Percentiles rank a stretch among this genome's conserved stretches.
Evolutionary conservation across 2,888 invertebrate genomes (phyloP).

Genomic region (Polymixis flavicincta): DNA sequence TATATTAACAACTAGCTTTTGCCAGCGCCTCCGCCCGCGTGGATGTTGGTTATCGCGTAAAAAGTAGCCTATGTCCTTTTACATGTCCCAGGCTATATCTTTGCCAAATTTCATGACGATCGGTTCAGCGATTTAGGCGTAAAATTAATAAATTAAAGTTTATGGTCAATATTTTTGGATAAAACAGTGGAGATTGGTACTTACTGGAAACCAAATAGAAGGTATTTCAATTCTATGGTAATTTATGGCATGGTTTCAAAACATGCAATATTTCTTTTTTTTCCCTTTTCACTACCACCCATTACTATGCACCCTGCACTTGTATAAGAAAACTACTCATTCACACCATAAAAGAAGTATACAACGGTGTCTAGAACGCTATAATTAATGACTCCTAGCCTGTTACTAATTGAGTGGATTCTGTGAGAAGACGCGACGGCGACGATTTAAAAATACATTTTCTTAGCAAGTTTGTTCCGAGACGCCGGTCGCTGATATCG

Average conservation of each 20-base stretch:
- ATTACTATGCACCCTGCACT: constrained; percentile 19
- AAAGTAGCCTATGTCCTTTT: too few relatives aligned
- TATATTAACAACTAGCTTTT: too few relatives aligned
- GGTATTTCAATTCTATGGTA: too few relatives aligned
- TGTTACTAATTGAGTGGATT: constrained; percentile 84
- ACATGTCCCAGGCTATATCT: too few relatives aligned
- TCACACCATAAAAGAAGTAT: constrained; percentile 40
- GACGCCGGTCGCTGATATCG: constrained; percentile 70
- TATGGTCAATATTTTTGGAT: neutral
- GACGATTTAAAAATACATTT: constrained; percentile 87
- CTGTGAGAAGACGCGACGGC: constrained; percentile 82
- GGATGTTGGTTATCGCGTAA: too few relatives aligned
- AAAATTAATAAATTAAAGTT: too few relatives aligned
- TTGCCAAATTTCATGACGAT: too few relatives aligned
- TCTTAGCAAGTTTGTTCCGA: constrained; percentile 79
- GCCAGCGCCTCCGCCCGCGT: too few relatives aligned
- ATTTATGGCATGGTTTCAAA: too few relatives aligned
- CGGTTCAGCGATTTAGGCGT: too few relatives aligned
- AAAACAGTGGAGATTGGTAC: neutral
- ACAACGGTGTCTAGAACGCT: constrained; percentile 47
- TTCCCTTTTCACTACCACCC: neutral
- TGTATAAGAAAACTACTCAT: constrained; percentile 24
- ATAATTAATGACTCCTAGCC: constrained; percentile 77
- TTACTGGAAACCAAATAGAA: neutral
- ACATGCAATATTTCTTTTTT: too few relatives aligned